phyloP scores from a whole-genome alignment of 2,797 vertebrate species.

The Pempheris klunzingeri region DNA sequence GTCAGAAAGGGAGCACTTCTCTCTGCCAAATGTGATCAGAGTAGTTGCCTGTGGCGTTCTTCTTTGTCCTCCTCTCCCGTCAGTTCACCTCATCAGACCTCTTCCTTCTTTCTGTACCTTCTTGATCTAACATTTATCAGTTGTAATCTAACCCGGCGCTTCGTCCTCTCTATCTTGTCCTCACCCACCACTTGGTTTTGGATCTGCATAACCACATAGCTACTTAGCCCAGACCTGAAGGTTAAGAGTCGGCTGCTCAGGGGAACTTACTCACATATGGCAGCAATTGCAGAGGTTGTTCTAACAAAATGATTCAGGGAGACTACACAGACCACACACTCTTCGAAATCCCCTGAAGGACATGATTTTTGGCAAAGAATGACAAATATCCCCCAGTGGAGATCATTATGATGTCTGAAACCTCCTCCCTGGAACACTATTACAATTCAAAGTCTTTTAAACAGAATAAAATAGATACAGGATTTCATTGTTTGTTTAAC shows the following conservation, averaged over 20 bases:
- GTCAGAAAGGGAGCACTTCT: slow-evolving; percentile 37
- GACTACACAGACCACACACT: background rate
- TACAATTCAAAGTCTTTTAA: background rate
- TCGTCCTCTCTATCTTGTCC: slow-evolving; percentile 5
- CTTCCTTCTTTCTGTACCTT: background rate
- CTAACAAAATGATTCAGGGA: slow-evolving; percentile 23
- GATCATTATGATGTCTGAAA: background rate
- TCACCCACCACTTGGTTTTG: slow-evolving; percentile 13
- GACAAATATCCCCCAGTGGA: background rate
- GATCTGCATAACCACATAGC: slow-evolving; percentile 20
- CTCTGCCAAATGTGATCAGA: slow-evolving; percentile 17
- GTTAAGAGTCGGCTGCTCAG: slow-evolving; percentile 4
- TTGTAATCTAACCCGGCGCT: background rate
- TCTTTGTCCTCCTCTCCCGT: slow-evolving; percentile 1
- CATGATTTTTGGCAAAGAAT: background rate
- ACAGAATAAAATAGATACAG: background rate
- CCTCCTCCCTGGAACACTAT: background rate
- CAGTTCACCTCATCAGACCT: slow-evolving; percentile 8
- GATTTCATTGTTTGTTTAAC: background rate
- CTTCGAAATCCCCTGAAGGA: background rate
- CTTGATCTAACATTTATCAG: background rate
- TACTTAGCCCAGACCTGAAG: slow-evolving; percentile 15
- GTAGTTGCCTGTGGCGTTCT: slow-evolving; percentile 12
- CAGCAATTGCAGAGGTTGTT: slow-evolving; percentile 38
- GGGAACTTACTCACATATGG: slow-evolving; percentile 37